Conservation (phyloP, 2,113 vertebrate genomes). For the Arothron firmamentum region DNA sequence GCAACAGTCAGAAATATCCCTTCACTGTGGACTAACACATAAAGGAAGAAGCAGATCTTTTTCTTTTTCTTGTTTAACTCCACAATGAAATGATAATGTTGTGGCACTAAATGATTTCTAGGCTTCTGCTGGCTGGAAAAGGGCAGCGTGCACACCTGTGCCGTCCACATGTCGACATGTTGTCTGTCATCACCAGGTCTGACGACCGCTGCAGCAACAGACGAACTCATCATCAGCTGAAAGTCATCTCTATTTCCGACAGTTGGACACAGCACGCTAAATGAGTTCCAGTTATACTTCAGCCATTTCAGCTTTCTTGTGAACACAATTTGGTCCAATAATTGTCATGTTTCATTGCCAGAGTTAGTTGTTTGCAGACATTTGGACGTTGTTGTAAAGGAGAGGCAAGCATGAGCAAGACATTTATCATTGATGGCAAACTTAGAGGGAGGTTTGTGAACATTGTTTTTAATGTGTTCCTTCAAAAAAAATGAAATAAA, state of each 20-base stretch:
- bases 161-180: conserved; percentile 40
- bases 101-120: neutral
- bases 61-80: neutral
- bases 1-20: conserved; percentile 18
- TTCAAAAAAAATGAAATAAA: neutral
- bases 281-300: neutral
- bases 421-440: neutral
- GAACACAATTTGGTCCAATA: neutral
- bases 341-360: neutral
- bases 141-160: neutral
- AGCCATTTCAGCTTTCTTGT: neutral
- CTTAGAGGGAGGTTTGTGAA: too few relatives aligned
- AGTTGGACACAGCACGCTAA: conserved; percentile 17
- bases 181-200: conserved; percentile 52
- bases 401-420: neutral
- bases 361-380: neutral
- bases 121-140: conserved; percentile 17
- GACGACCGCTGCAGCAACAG: conserved; percentile 16
- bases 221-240: conserved; percentile 34
- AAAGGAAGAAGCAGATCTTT: neutral
- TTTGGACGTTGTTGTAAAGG: neutral
- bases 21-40: conserved; percentile 15
- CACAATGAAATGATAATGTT: neutral
- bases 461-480: neutral
- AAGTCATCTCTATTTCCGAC: conserved; percentile 59